Evolutionary conservation across 2,888 invertebrate genomes (phyloP).

Genomic region (Ochropleura leucogaster): DNA sequence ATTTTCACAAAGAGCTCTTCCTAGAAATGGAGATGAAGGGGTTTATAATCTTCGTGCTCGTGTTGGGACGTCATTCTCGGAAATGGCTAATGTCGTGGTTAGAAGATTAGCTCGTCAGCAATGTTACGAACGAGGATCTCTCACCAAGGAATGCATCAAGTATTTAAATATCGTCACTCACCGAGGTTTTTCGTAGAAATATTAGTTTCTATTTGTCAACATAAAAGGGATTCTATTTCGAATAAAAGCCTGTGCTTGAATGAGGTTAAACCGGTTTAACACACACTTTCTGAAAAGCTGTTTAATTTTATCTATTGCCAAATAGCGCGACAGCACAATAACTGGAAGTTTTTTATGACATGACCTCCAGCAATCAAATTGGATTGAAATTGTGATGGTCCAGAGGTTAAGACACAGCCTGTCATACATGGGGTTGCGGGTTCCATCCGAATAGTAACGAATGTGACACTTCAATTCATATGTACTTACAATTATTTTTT

Average conservation of each 20-base stretch:
- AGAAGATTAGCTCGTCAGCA: constrained; percentile 34
- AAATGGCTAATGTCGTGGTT: constrained; percentile 20
- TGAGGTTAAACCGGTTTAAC: background rate
- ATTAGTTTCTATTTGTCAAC: background rate
- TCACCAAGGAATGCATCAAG: background rate
- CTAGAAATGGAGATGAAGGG: constrained; percentile 17
- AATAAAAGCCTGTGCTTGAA: background rate
- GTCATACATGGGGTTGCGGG: too few relatives aligned
- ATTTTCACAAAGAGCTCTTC: constrained; percentile 30
- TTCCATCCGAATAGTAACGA: too few relatives aligned
- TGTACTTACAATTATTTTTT: too few relatives aligned
- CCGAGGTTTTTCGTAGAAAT: constrained; percentile 1
- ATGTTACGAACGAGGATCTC: background rate
- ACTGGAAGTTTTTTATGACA: too few relatives aligned
- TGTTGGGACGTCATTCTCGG: constrained; percentile 30
- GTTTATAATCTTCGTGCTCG: constrained; percentile 25
- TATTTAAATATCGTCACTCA: constrained; percentile 14
- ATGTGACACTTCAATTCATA: too few relatives aligned
- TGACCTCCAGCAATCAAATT: too few relatives aligned
- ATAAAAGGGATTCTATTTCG: background rate
- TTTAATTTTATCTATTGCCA: background rate
- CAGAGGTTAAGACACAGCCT: too few relatives aligned
- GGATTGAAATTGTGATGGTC: too few relatives aligned
- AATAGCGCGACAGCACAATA: background rate
- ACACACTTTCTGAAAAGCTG: background rate